A percentile compares a stretch with the other conserved stretches of the same genome.
Evolutionary conservation across 53 echinoderm and acorn worm genomes (phyloP).

Genomic region (Stichopus horrens): DNA sequence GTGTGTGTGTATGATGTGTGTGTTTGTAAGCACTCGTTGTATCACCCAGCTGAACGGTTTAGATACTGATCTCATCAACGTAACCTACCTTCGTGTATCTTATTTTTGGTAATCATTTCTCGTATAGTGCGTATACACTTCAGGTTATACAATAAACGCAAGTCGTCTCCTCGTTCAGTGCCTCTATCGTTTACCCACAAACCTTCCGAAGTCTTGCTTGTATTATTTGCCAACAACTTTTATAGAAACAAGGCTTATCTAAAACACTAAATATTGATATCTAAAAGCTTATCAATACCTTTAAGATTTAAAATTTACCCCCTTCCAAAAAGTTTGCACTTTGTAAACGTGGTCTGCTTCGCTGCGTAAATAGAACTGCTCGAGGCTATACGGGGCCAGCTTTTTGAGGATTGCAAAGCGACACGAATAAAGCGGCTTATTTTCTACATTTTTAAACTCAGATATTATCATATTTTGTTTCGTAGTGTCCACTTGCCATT

Average conservation of each 20-base stretch:
- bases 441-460: background rate
- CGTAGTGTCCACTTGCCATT: background rate
- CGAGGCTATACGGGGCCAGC: constrained; percentile 19
- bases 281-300: constrained; percentile 21
- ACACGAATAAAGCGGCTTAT: background rate
- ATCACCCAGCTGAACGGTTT: no score
- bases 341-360: constrained; percentile 30
- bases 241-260: constrained; percentile 15
- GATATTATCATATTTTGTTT: background rate
- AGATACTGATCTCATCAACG: no score
- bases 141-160: no score
- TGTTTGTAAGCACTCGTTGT: no score
- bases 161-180: no score
- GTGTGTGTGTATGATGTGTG: no score
- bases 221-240: constrained; percentile 16
- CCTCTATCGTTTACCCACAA: no score
- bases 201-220: background rate
- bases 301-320: constrained; percentile 39
- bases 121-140: no score
- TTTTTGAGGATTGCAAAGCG: background rate
- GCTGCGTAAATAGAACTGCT: constrained; percentile 36
- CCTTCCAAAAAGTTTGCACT: constrained; percentile 20
- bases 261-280: constrained; percentile 38
- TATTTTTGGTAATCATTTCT: no score
- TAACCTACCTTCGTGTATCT: no score